phyloP scores from a whole-genome alignment of 2,113 vertebrate genomes.

The Scalopus aquaticus region DNA sequence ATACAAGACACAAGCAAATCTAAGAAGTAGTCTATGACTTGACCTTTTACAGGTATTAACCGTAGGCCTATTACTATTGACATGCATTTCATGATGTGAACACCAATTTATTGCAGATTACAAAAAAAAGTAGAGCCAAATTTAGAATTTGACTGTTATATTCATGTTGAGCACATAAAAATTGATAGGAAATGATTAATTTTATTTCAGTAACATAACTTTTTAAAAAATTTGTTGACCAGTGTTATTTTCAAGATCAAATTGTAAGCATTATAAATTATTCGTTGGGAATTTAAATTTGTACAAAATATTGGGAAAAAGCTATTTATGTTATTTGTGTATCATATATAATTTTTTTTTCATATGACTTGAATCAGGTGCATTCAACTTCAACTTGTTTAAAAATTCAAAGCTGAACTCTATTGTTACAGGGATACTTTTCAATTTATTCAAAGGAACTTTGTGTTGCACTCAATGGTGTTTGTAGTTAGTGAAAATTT shows the following conservation, averaged over 20 bases:
- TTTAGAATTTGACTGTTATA: no score
- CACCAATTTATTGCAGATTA: no score
- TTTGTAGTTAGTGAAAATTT: background rate
- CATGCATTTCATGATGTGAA: no score
- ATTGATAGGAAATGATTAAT: no score
- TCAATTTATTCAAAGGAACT: background rate
- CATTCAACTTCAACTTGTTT: background rate
- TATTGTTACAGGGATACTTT: background rate
- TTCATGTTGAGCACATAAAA: no score
- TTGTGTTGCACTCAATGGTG: background rate
- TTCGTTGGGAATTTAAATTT: background rate
- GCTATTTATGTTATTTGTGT: background rate
- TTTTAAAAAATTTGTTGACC: no score
- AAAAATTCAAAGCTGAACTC: background rate
- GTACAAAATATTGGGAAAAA: background rate
- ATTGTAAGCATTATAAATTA: background rate
- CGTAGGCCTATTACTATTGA: no score
- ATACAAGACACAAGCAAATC: no score
- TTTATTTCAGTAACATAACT: no score
- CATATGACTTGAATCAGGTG: background rate
- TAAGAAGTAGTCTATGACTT: no score
- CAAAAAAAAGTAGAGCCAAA: no score
- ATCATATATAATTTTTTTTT: background rate
- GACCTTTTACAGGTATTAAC: no score
- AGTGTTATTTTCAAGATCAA: constrained; percentile 5